These are phyloP conservation scores for Poecilia velifera DNA, from an alignment of 2,797 vertebrate genomes.

Conservation along the genomic window DNA sequence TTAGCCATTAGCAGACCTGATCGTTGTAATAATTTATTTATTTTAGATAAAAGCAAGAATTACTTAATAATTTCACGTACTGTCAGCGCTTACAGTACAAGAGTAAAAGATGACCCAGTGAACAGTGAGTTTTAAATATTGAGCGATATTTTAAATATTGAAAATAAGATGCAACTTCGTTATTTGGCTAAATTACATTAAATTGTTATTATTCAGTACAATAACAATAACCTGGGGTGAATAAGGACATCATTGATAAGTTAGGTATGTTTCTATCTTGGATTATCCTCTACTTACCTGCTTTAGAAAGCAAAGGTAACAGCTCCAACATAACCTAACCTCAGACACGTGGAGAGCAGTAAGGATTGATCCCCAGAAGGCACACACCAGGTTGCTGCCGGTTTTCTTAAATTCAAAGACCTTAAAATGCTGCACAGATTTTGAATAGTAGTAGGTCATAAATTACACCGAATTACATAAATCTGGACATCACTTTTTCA, in stretches of 20 bases:
- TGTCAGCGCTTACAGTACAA: background rate
- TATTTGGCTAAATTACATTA: background rate
- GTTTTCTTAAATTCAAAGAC: background rate
- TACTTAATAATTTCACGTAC: background rate
- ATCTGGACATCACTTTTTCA: background rate
- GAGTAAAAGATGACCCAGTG: background rate
- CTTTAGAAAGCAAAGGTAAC: background rate
- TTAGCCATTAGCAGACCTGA: fast-evolving
- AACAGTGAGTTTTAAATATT: conserved; percentile 32
- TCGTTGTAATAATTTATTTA: background rate
- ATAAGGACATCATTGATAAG: background rate
- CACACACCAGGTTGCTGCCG: background rate
- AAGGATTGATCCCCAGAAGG: background rate
- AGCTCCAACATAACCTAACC: background rate
- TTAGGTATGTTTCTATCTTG: background rate
- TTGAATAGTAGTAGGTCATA: background rate
- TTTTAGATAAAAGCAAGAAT: background rate
- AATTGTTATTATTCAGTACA: background rate
- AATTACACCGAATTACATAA: background rate
- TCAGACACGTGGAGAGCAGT: background rate
- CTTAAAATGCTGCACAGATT: background rate
- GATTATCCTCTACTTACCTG: background rate
- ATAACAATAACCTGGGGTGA: background rate
- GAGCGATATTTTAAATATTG: conserved; percentile 32
- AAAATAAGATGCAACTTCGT: conserved; percentile 1